These are phyloP conservation scores for Tapera naevia DNA, from an alignment of 2,797 vertebrate genomes.

Conservation along the genomic window DNA sequence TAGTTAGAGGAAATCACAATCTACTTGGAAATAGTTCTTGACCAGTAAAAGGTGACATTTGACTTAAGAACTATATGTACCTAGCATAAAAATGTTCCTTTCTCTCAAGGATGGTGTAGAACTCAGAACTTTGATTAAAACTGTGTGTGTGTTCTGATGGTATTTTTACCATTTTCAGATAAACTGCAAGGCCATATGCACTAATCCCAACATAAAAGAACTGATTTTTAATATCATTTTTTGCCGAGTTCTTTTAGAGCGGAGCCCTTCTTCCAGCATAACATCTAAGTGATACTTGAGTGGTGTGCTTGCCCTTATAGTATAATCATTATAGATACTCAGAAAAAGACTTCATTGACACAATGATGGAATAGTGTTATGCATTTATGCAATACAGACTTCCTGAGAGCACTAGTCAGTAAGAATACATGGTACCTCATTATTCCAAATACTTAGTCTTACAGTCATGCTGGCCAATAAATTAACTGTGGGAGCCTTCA, in stretches of 20 bases:
- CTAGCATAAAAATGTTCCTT: background rate
- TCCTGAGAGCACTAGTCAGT: background rate
- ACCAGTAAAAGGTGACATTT: background rate
- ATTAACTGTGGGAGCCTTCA: background rate
- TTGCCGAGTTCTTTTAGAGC: background rate
- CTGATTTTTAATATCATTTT: background rate
- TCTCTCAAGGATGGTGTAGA: background rate
- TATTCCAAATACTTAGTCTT: background rate
- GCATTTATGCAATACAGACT: background rate
- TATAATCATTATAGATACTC: background rate
- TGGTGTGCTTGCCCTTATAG: background rate
- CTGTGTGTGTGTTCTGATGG: background rate
- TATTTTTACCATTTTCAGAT: background rate
- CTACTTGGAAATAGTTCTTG: background rate
- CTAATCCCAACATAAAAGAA: background rate
- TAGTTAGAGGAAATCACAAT: background rate
- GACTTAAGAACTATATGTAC: background rate
- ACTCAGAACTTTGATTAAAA: background rate
- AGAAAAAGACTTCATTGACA: background rate
- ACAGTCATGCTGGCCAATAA: background rate
- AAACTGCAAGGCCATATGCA: background rate
- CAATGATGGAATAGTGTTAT: background rate
- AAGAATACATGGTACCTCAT: background rate
- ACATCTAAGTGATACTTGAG: background rate
- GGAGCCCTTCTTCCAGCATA: background rate